Evolutionary conservation across 2,888 invertebrate species (phyloP).

Genomic region (Fissipunctia ypsillon): DNA sequence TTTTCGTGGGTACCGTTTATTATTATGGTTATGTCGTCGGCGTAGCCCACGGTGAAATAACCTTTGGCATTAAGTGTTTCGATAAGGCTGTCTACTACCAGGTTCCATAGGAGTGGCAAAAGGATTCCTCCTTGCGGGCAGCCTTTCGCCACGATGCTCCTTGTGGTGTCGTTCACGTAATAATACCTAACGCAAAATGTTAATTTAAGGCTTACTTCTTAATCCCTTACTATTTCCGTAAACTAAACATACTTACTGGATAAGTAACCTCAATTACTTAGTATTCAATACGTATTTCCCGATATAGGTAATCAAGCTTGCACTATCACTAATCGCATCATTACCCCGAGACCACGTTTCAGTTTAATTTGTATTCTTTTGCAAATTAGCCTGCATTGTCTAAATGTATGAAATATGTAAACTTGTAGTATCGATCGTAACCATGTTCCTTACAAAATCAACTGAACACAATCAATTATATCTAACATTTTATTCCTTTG

Average conservation of each 20-base stretch:
- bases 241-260: too few species aligned
- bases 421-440: neutral
- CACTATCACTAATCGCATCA: neutral
- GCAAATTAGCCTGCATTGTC: neutral
- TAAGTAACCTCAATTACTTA: too few species aligned
- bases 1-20: too few species aligned
- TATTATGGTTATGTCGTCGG: too few species aligned
- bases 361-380: neutral
- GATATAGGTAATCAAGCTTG: neutral
- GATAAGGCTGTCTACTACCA: too few species aligned
- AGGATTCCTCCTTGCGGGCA: too few species aligned
- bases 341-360: neutral
- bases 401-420: neutral
- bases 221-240: neutral
- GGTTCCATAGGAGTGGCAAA: too few species aligned
- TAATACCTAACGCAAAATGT: too few species aligned
- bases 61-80: too few species aligned
- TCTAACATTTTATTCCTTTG: constrained; percentile 21
- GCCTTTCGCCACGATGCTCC: too few species aligned
- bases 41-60: too few species aligned
- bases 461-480: constrained; percentile 19
- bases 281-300: neutral
- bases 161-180: too few species aligned
- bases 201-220: neutral
- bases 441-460: neutral